These are phyloP conservation scores for Macrobrachium rosenbergii DNA, from an alignment of 1,140 invertebrate species.

Conservation along the genomic window DNA sequence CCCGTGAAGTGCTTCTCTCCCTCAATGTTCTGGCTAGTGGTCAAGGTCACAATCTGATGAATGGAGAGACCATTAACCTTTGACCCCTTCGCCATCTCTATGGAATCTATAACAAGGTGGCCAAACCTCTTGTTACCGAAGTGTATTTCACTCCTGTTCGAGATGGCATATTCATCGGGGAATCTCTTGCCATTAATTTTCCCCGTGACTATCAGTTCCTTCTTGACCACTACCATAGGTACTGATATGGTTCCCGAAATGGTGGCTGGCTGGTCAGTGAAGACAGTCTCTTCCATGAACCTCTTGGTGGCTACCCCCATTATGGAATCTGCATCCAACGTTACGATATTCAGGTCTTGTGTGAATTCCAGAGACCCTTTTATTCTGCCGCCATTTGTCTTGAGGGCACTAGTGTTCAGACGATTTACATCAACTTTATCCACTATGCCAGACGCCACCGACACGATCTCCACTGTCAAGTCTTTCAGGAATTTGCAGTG, in stretches of 20 bases:
- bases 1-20: slow-evolving; percentile 1
- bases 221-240: not conserved
- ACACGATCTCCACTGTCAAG: not conserved
- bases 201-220: not conserved
- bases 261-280: not conserved
- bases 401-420: slow-evolving; percentile 20
- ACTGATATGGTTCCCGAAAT: not conserved
- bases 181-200: not conserved
- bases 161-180: not conserved
- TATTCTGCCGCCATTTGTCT: not conserved
- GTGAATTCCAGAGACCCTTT: slow-evolving; percentile 25
- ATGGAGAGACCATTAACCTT: not conserved
- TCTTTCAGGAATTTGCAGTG: not conserved
- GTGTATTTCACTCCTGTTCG: not conserved
- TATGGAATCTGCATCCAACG: not conserved
- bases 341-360: slow-evolving; percentile 9
- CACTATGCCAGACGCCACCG: not conserved
- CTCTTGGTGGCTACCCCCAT: not conserved
- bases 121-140: not conserved
- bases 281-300: not conserved
- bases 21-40: not conserved
- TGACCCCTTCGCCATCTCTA: not conserved
- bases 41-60: not conserved
- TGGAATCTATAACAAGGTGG: not conserved
- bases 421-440: slow-evolving; percentile 1